Conservation (phyloP, 2,113 vertebrate species). For the Plestiodon gilberti region DNA sequence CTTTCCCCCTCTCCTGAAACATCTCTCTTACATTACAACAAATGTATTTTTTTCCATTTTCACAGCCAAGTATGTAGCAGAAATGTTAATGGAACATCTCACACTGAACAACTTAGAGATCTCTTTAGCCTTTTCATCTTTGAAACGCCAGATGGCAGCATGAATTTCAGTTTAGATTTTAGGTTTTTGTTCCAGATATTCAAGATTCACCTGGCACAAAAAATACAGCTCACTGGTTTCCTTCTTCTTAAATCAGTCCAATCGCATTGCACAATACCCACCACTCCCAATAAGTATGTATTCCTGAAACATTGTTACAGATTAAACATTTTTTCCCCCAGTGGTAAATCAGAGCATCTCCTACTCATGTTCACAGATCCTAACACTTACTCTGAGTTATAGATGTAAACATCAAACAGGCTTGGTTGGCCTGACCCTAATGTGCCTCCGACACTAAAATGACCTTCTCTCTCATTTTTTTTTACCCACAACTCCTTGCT, state of each 20-base stretch:
- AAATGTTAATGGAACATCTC: conserved; percentile 8
- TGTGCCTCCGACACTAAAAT: neutral
- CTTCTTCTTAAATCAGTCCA: neutral
- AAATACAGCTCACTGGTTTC: neutral
- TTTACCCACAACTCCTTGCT: neutral
- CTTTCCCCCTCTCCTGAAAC: neutral
- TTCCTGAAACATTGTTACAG: neutral
- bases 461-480: neutral
- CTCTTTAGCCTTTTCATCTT: conserved; percentile 63
- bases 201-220: neutral
- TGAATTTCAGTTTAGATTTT: conserved; percentile 67
- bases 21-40: neutral
- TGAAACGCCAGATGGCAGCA: conserved; percentile 74
- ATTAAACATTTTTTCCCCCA: neutral
- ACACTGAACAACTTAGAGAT: conserved; percentile 50
- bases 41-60: neutral
- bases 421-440: too few relatives aligned
- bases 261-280: neutral
- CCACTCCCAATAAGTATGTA: neutral
- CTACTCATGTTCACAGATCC: neutral
- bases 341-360: neutral
- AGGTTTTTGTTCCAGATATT: conserved; percentile 28
- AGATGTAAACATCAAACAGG: neutral
- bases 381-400: neutral
- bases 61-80: neutral